Evolutionary conservation across 2,888 invertebrate genomes (phyloP).

Genomic region (Melikaiella ostensackeni): DNA sequence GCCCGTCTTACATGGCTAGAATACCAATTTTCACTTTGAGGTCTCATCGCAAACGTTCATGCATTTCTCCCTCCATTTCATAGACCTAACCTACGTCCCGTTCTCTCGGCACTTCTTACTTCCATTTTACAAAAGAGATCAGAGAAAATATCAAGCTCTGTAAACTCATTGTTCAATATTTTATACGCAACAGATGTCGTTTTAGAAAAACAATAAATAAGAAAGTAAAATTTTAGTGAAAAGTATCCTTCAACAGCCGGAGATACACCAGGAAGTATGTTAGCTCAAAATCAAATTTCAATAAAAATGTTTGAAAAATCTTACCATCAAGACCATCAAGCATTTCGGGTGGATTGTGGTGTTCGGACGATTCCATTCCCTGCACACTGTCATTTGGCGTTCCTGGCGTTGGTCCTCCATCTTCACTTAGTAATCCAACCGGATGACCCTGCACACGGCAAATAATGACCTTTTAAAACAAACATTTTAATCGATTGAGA

Average conservation of each 20-base stretch:
- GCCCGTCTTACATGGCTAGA: conserved; percentile 73
- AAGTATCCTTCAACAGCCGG: not conserved
- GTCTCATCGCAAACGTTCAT: conserved; percentile 75
- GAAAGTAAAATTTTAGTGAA: not conserved
- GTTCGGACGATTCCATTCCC: conserved; percentile 73
- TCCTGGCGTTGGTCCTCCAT: conserved; percentile 71
- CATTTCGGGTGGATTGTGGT: conserved; percentile 76
- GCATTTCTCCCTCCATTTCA: conserved; percentile 76
- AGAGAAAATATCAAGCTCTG: not conserved
- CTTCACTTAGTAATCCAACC: conserved; percentile 72
- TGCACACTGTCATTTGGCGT: conserved; percentile 72
- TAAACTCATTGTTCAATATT: not conserved
- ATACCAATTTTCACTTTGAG: conserved; percentile 69
- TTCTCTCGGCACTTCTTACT: conserved; percentile 15
- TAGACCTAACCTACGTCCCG: conserved; percentile 65
- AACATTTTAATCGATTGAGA: not conserved
- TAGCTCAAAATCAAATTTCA: conserved; percentile 61
- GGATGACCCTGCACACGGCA: conserved; percentile 70
- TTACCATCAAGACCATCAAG: conserved; percentile 78
- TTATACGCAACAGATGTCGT: not conserved
- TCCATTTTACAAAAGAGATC: not conserved
- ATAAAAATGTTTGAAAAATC: conserved; percentile 63
- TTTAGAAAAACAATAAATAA: no score
- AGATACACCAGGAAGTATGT: conserved; percentile 56
- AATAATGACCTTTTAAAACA: conserved; percentile 44